Conservation (phyloP, 2,797 vertebrate genomes). For the Sarcoramphus papa region DNA sequence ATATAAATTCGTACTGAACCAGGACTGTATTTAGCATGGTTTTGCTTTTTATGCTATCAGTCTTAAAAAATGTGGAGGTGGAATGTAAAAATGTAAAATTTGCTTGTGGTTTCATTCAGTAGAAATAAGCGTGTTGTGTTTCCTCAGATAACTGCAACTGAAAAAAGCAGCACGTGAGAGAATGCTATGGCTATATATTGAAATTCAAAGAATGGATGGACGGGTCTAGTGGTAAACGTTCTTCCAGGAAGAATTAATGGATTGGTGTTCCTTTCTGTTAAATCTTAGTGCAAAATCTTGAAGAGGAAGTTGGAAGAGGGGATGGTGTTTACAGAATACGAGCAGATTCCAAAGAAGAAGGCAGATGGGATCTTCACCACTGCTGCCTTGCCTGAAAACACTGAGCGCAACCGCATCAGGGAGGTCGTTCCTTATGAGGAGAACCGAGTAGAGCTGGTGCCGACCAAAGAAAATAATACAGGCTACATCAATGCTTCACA, state of each 20-base stretch:
- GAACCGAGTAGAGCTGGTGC: constrained; percentile 91
- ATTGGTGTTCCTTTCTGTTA: not conserved
- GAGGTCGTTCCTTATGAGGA: constrained; percentile 94
- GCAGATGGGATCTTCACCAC: constrained; percentile 82
- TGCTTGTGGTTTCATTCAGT: not conserved
- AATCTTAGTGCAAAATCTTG: constrained; percentile 87
- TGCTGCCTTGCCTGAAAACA: constrained; percentile 85
- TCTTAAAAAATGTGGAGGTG: not conserved
- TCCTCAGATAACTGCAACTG: not conserved
- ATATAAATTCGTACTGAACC: not conserved
- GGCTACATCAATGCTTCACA: constrained; percentile 98
- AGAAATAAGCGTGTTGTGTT: not conserved
- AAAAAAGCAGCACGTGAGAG: not conserved
- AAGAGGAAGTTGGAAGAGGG: constrained; percentile 90
- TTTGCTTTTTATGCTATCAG: not conserved
- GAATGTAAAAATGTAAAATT: not conserved
- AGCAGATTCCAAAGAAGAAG: constrained; percentile 93
- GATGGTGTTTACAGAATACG: constrained; percentile 92
- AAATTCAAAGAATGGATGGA: not conserved
- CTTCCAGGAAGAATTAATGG: not conserved
- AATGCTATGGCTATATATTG: not conserved
- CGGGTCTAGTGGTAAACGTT: not conserved
- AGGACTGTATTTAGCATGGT: not conserved
- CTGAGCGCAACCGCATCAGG: constrained; percentile 90
- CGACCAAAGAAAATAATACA: constrained; percentile 95